Evolutionary conservation across 2,113 vertebrate species (phyloP).

Genomic region (Coptodon rendalli): DNA sequence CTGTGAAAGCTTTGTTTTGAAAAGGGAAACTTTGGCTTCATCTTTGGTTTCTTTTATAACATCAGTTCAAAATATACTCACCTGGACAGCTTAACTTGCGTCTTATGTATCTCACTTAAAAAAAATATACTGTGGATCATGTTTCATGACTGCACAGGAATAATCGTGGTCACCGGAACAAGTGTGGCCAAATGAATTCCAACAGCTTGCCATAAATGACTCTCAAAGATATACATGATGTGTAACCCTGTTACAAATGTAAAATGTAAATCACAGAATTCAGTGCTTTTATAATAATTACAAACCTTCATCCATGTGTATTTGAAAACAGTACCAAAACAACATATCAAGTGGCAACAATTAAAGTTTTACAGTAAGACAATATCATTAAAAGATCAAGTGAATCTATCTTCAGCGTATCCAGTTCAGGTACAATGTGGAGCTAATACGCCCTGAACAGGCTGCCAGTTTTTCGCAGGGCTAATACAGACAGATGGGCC

Average conservation of each 20-base stretch:
- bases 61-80: neutral
- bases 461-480: neutral
- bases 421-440: neutral
- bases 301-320: neutral
- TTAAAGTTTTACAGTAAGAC: neutral
- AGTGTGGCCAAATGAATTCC: conserved; percentile 8
- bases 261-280: neutral
- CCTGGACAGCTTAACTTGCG: neutral
- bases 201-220: neutral
- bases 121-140: neutral
- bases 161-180: neutral
- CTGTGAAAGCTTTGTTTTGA: conserved; percentile 2
- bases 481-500: neutral
- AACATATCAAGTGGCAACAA: neutral
- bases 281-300: neutral
- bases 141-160: neutral
- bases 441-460: neutral
- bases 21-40: neutral
- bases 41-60: neutral
- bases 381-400: neutral
- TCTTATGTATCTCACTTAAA: neutral
- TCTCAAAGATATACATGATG: neutral
- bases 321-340: neutral
- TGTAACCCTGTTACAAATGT: fast-evolving
- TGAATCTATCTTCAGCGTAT: neutral